Conservation (phyloP, 2,797 vertebrate species). For the Danionella dracula region DNA sequence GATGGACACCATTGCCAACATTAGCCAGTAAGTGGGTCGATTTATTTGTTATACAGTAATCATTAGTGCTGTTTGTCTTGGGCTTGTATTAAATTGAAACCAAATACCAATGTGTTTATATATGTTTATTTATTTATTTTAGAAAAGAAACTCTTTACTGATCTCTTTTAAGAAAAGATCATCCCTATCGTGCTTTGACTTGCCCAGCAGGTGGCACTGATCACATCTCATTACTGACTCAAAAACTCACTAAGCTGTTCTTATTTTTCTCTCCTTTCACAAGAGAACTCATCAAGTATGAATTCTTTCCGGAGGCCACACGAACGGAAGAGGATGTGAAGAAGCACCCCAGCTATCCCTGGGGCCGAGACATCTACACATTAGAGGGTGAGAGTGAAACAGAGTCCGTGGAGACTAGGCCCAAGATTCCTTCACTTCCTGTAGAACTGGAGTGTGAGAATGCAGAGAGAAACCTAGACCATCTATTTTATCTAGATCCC, state of each 20-base stretch:
- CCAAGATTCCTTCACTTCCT: constrained; percentile 5
- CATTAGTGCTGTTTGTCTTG: too few species aligned
- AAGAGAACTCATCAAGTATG: constrained; percentile 96
- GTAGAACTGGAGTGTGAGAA: constrained; percentile 2
- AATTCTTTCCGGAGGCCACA: constrained; percentile 97
- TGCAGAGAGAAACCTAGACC: not conserved
- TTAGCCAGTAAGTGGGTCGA: constrained; percentile 87
- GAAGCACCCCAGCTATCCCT: constrained; percentile 86
- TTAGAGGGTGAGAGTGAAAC: constrained; percentile 79
- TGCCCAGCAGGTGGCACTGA: constrained; percentile 28
- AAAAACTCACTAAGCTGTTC: constrained; percentile 7
- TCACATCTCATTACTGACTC: not conserved
- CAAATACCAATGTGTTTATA: too few species aligned
- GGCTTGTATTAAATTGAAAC: too few species aligned
- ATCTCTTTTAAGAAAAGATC: too few species aligned
- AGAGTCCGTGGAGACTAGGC: not conserved
- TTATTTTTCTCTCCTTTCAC: constrained; percentile 18
- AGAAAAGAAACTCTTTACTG: too few species aligned
- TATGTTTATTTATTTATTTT: too few species aligned
- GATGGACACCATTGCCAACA: constrained; percentile 99
- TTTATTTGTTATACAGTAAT: too few species aligned
- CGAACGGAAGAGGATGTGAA: constrained; percentile 90
- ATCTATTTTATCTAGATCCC: constrained; percentile 5
- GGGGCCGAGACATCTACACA: constrained; percentile 96
- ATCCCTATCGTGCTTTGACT: not conserved